Base-by-base conservation (phyloP, 2,888 invertebrate genomes). In the Drosophila prolongata region DNA sequence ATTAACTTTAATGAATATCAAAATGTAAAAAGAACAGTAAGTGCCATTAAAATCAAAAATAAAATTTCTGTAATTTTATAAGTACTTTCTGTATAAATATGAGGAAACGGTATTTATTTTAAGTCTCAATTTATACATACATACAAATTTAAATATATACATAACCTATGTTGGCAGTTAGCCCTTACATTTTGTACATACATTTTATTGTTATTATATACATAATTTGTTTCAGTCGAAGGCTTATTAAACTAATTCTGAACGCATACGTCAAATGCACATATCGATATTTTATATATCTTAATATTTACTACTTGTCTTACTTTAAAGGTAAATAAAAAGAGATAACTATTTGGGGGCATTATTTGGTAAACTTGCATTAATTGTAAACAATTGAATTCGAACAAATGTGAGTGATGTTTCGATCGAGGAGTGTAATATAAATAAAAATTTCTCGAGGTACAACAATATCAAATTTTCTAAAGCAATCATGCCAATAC, bases 211-310 rank as follows among this genome's bases (percentile, higher is more conserved):
- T 49, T 62, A 61, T 62, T 62, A 62, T 62, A 47, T 62, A 62
- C 62, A 62, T 61, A 62, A 62, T 62, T 62, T 62, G 62, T 62
- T 62, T 62, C 62, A 62, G 62, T 62, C 62, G 62, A 62, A 62
- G 62, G 62, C 62, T 62, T 62, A 62, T 61, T 49, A 62, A 62
- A 62, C 62, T 62, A 62, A 62, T 62, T 62, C 62, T 62, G 62
- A 62, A 62, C 62, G 62, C 62, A 49, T 62, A 62, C 62, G 62
- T 61, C 62, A 62, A 62, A 67, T 56, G 55, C 67, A 66, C 58
- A 69, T 66, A 68, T 55, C 65, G 37, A 67, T 67, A 55, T 44
- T 44, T 50, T 64, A 35, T 34, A 30, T 47, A 68, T 43, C 49
- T 49, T 59, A 62, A 24, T 34, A 44, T 53, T 61, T 65, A 24